Evolutionary conservation across 2,888 invertebrate species (phyloP), one percentile per base, ranked within the genome.

Genomic region (Ochropleura plecta): DNA sequence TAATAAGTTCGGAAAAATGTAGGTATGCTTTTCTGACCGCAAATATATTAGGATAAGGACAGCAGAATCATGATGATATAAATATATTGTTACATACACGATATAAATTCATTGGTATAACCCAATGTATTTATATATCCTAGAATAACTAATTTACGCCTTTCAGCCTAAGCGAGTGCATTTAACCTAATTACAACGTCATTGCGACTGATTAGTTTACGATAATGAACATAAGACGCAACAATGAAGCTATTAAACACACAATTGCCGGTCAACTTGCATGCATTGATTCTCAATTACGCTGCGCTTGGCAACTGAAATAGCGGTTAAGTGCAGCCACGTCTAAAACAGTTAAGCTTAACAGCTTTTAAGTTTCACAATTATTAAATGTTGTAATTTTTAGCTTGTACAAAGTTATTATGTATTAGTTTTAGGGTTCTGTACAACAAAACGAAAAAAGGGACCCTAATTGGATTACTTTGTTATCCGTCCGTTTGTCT

Each of bases 281-380:
- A 57, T 83, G 68, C 79, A 83, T 83, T 73, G 80, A 83, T 68
- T 78, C 62, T 78, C 73, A 78, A 81, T 83, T 44, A 73, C 68
- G 62, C 62, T 49, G 55, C 42, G 44, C 73, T 51, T 42, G 83
- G 65, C 73, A 78, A 81, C 49, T 69, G 83, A 73, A 83, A 69
- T 20, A 68, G 60, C 57, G 73, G 55, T 69, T 68, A 44, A 77
- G 65, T 62, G 40, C 20, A n/a, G 62, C 44, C 30, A 63, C 40
- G 73, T 79, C 73, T 18, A 63, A 70, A 72, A 46, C 72, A 63
- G 53, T 62, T 40, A 48, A 49, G 71, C 51, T 44, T 40, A 60
- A 60, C n/a, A 44, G 44, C 12, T 51, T 30, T 74, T 0, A 8
- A 16, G 18, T 7, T 8, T 46, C 42, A 70, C 53, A 14, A 51